Percentiles rank a stretch among this genome's conserved stretches.
Conservation (phyloP, 2,888 invertebrate species). For the Nomada fabriciana region DNA sequence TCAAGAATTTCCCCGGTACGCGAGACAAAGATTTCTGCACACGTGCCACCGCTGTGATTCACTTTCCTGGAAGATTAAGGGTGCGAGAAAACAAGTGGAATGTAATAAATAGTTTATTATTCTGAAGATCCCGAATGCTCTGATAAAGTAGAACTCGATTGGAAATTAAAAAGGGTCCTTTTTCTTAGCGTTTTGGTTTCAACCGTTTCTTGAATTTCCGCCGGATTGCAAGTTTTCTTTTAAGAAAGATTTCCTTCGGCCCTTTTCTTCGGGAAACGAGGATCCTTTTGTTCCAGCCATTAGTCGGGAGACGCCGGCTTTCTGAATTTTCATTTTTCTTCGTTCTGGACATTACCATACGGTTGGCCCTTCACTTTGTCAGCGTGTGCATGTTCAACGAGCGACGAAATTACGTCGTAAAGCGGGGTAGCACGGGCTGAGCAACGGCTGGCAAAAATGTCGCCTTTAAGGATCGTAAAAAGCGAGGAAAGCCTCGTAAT, state of each 20-base stretch:
- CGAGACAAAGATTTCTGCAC: neutral
- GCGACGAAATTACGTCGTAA: constrained; percentile 54
- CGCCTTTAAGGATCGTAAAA: constrained; percentile 57
- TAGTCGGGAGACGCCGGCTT: neutral
- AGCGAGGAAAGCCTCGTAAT: constrained; percentile 44
- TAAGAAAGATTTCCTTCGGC: neutral
- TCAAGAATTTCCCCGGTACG: neutral
- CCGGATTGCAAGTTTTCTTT: too few relatives aligned
- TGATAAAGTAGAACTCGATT: too few relatives aligned
- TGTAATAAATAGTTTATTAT: too few relatives aligned
- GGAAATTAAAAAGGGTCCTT: too few relatives aligned
- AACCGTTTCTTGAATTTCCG: too few relatives aligned
- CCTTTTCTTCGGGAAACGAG: neutral
- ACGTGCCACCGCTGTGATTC: neutral
- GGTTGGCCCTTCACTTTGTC: neutral
- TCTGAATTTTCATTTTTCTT: neutral
- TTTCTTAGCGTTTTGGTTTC: too few relatives aligned
- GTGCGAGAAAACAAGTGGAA: too few relatives aligned
- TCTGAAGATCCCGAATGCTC: too few relatives aligned
- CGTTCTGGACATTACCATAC: constrained; percentile 13
- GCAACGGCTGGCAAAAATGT: constrained; percentile 51
- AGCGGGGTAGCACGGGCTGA: constrained; percentile 31
- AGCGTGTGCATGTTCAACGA: neutral
- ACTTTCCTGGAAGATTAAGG: neutral
- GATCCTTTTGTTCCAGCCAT: neutral